phyloP scores from a whole-genome alignment of 1,140 invertebrate genomes.

The Pseudomyrmex dendroicus region DNA sequence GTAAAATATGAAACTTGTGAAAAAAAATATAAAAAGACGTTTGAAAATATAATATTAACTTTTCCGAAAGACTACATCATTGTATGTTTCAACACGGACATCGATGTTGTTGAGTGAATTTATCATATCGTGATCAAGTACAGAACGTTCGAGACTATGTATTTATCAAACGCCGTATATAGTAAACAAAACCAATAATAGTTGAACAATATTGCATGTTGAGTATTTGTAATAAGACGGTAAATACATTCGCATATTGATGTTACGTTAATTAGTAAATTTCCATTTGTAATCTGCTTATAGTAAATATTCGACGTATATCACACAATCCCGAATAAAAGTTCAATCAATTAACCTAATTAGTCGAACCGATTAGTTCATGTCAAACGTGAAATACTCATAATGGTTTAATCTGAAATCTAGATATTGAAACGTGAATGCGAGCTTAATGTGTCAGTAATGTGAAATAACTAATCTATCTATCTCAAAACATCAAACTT shows the following conservation, averaged over 20 bases:
- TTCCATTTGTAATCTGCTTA: slow-evolving; percentile 22
- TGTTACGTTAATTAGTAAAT: slow-evolving; percentile 10
- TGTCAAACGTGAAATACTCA: slow-evolving; percentile 13
- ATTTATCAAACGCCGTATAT: slow-evolving; percentile 2
- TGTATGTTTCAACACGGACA: too few species aligned
- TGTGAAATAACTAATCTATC: slow-evolving; percentile 4
- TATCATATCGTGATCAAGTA: too few species aligned
- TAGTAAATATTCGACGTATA: slow-evolving; percentile 1
- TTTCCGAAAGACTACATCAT: too few species aligned
- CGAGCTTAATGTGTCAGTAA: neutral
- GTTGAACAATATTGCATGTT: neutral
- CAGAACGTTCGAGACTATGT: neutral
- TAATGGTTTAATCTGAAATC: neutral
- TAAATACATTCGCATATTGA: neutral
- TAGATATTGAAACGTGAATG: neutral
- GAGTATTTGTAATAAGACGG: neutral
- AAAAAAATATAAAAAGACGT: too few species aligned
- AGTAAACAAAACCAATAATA: neutral
- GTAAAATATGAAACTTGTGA: too few species aligned
- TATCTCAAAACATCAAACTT: neutral
- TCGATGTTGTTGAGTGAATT: too few species aligned
- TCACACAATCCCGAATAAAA: slow-evolving; percentile 11
- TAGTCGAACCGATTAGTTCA: neutral
- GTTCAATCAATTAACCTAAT: slow-evolving; percentile 33
- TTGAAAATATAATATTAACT: too few species aligned